Conservation (phyloP, 1,140 invertebrate genomes). For the Sminthurides bifidus region DNA sequence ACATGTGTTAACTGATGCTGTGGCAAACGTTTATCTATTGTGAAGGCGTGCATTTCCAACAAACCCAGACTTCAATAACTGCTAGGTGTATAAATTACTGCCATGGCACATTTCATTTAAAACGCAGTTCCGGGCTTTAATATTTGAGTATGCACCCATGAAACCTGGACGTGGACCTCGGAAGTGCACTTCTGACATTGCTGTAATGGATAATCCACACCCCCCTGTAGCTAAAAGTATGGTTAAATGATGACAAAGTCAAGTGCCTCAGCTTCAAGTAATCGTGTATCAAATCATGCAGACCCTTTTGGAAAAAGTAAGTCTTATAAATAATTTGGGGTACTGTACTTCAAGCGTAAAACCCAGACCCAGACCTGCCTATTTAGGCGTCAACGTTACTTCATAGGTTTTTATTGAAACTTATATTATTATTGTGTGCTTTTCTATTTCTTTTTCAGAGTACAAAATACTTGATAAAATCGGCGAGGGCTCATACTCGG, state of each 20-base stretch:
- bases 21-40: no score
- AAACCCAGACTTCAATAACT: no score
- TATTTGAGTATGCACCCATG: no score
- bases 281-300: background rate
- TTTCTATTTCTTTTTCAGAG: conserved; percentile 35
- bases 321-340: background rate
- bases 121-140: no score
- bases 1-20: no score
- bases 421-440: background rate
- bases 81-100: no score
- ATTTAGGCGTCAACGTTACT: background rate
- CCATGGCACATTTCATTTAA: no score
- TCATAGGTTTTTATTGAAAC: background rate
- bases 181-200: no score
- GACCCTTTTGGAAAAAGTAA: conserved; percentile 9
- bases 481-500: conserved; percentile 54
- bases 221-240: background rate
- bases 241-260: background rate
- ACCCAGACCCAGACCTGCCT: background rate
- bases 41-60: no score
- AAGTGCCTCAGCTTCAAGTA: background rate
- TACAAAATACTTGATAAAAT: conserved; percentile 51
- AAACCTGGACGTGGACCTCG: no score
- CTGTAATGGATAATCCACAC: no score
- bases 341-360: background rate